Percentiles rank a stretch among this genome's conserved stretches.
These are phyloP conservation scores for Danio kyathit DNA, from an alignment of 2,797 vertebrate genomes.

Conservation along the genomic window DNA sequence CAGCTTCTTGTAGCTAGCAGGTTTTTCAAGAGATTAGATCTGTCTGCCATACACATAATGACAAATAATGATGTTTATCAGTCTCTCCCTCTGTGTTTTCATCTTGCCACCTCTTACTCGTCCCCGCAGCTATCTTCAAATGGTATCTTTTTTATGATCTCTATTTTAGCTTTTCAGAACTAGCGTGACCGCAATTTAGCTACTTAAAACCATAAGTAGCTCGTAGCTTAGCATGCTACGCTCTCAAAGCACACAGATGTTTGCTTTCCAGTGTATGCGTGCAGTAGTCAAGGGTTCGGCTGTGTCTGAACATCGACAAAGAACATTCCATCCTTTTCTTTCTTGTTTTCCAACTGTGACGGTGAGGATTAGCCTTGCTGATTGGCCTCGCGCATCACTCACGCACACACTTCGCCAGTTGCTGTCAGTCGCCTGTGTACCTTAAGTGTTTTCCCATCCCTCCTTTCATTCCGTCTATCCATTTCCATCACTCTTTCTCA, in stretches of 20 bases:
- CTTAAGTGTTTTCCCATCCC: constrained; percentile 22
- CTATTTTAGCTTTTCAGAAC: too few species aligned
- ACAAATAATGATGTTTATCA: not conserved
- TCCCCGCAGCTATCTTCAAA: not conserved
- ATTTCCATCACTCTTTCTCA: constrained; percentile 14
- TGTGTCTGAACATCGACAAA: not conserved
- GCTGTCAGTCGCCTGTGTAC: constrained; percentile 8
- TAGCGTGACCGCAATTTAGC: not conserved
- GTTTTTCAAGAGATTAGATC: not conserved
- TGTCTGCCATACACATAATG: not conserved
- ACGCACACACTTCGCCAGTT: constrained; percentile 28
- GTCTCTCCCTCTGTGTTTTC: not conserved
- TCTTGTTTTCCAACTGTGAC: constrained; percentile 23
- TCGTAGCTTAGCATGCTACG: not conserved
- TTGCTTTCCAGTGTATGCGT: not conserved
- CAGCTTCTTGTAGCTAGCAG: not conserved
- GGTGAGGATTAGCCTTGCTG: not conserved
- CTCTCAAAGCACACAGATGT: not conserved
- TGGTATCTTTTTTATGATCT: too few species aligned
- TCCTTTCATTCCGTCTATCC: constrained; percentile 12
- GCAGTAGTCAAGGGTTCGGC: not conserved
- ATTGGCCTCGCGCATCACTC: constrained; percentile 26
- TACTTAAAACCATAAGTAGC: not conserved
- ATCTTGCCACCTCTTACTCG: not conserved
- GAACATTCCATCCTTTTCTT: constrained; percentile 12